phyloP scores from a whole-genome alignment of 2,797 vertebrate species.

The Mareca penelope region DNA sequence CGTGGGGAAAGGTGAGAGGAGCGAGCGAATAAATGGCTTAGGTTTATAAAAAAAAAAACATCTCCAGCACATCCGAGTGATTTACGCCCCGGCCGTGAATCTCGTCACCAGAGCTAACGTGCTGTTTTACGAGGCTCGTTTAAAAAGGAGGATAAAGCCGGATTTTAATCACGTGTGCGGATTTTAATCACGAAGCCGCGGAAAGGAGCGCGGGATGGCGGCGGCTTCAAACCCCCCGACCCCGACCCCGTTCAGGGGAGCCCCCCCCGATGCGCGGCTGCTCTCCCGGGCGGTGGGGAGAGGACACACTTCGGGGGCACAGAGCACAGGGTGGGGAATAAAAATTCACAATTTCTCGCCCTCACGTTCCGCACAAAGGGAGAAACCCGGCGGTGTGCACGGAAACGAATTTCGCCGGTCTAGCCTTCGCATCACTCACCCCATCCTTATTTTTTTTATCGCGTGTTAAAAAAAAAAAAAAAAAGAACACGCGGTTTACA shows the following conservation, averaged over 20 bases:
- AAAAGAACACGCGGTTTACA: background rate
- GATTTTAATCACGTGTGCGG: background rate
- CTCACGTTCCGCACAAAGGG: background rate
- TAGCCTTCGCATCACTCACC: fast-evolving
- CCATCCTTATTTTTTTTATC: background rate
- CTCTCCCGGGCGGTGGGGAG: background rate
- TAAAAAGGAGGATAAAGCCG: background rate
- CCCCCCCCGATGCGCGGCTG: background rate
- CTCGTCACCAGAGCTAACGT: background rate
- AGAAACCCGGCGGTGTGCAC: fast-evolving
- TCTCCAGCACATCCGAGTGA: background rate
- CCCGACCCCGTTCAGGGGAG: too few species aligned
- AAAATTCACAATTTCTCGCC: fast-evolving
- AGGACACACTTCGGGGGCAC: background rate
- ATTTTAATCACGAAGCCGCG: background rate
- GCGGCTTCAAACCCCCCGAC: background rate
- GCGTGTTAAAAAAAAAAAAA: background rate
- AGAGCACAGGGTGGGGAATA: background rate
- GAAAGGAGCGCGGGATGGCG: background rate
- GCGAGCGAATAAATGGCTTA: background rate
- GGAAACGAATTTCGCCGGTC: background rate
- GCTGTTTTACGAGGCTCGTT: conserved; percentile 6
- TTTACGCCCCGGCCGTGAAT: background rate
- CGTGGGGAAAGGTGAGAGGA: background rate
- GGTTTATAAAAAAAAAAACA: background rate